Conservation (phyloP, 2,797 vertebrate genomes). For the Enteromius paludinosus region DNA sequence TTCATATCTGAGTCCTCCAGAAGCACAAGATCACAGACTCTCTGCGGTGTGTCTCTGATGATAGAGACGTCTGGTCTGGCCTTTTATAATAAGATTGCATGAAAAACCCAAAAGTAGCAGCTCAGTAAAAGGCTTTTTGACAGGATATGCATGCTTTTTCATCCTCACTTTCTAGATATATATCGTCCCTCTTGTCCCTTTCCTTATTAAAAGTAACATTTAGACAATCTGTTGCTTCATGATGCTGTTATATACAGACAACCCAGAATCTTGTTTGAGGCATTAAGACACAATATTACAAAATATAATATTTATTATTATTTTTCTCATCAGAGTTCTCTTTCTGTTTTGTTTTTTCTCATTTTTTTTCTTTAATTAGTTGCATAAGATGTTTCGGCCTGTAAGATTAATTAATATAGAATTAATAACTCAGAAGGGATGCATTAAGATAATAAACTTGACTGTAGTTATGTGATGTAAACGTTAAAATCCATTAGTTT, state of each 20-base stretch:
- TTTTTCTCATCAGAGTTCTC: not conserved
- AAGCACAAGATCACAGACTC: constrained; percentile 40
- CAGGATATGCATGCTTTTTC: not conserved
- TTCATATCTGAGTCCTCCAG: constrained; percentile 51
- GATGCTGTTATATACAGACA: too few species aligned
- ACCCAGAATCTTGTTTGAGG: not conserved
- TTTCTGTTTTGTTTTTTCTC: not conserved
- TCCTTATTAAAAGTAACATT: not conserved
- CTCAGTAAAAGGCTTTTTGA: not conserved
- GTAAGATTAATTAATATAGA: not conserved
- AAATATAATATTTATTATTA: not conserved
- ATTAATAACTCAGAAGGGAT: not conserved
- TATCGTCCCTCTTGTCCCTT: not conserved
- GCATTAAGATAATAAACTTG: not conserved
- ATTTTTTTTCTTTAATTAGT: not conserved
- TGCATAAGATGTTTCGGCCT: not conserved
- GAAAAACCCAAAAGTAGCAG: not conserved
- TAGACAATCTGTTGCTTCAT: not conserved
- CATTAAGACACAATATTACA: not conserved
- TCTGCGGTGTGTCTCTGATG: constrained; percentile 18
- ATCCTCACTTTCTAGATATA: not conserved
- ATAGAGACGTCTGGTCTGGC: constrained; percentile 27
- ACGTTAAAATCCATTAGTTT: not conserved
- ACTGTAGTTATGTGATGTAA: not conserved
- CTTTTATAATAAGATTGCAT: constrained; percentile 19